Base-by-base conservation (phyloP, 2,113 vertebrate genomes). In the Cryptotis parvus region DNA sequence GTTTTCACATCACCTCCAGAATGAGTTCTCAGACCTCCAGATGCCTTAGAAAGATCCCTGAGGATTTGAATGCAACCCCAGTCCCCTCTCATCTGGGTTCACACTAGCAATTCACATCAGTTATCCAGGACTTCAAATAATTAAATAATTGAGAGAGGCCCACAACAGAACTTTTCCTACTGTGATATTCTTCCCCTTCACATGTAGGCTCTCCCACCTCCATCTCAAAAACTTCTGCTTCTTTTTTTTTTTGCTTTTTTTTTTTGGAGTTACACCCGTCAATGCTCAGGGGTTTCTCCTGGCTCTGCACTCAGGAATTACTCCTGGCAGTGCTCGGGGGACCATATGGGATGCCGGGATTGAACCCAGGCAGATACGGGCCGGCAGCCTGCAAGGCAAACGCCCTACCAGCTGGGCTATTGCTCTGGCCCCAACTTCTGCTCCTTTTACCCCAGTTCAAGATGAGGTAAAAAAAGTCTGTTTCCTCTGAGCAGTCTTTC, bases 1-100 rank as follows among this genome's bases (percentile, higher is more conserved):
- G 24, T 20, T 3, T 55, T 69, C 45, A 7, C 3, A 1, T 24
- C 0, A 0, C 2, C 26, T 41, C 72, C n/a, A 27, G 24, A 24
- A 72, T 24, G 22, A 15, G 6, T 20, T 58, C 52, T 41, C 37
- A 75, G n/a, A 24, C 6, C 4, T 22, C 6, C 31, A 41, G 74
- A 58, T 45, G n/a, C 2, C 16, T 18, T 66, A 49, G 16, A 74
- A 77, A n/a, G 22, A 41, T 68, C 83, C 37, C 45, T 49, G 45
- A 49, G 45, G 45, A 49, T 10, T 49, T 41, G 10, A 6, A 4
- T 41, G 43, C 49, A 8, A 37, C 49, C 18, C 27, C 14, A 14
- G 49, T 33, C 70, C 20, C n/a, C 22, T 31, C 10, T 52, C 26
- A 22, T 16, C 20, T 24, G 10, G 22, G 15, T n/a, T n/a, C n/a